These are phyloP conservation scores for Muscicapa comitata DNA, from an alignment of 2,797 vertebrate genomes.

Conservation along the genomic window DNA sequence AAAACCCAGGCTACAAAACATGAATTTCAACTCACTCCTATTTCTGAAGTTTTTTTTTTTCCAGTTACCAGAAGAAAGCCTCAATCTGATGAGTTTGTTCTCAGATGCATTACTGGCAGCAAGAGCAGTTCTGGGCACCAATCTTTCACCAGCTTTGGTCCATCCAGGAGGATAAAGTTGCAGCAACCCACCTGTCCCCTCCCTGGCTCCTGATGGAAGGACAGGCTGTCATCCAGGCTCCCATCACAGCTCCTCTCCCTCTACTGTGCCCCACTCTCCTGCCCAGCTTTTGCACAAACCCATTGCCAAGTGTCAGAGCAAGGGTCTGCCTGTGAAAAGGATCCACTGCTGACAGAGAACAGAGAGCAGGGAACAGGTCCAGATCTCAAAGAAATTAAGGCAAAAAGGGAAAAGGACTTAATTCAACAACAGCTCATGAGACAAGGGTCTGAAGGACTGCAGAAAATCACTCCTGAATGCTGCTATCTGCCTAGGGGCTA, in stretches of 20 bases:
- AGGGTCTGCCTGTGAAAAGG: accelerated
- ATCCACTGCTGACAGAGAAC: neutral
- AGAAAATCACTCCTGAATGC: neutral
- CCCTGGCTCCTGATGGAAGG: neutral
- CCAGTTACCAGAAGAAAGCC: neutral
- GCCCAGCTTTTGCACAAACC: neutral
- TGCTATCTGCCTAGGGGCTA: neutral
- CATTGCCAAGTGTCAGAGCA: neutral
- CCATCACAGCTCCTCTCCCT: neutral
- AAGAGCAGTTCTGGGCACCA: neutral
- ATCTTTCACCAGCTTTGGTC: neutral
- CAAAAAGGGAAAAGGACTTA: neutral
- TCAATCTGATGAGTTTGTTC: too few relatives aligned
- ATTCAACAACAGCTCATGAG: neutral
- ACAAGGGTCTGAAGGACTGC: neutral
- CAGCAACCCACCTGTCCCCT: neutral
- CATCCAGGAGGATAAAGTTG: neutral
- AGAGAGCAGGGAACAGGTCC: neutral
- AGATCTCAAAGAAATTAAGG: neutral
- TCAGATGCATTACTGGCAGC: neutral
- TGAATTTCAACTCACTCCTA: neutral
- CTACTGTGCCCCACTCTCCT: neutral
- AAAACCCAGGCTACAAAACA: neutral
- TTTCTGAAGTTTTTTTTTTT: neutral
- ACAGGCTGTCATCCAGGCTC: neutral